These are phyloP conservation scores for Sclerodermus sp. DNA, from an alignment of 2,888 invertebrate genomes.

Conservation along the genomic window DNA sequence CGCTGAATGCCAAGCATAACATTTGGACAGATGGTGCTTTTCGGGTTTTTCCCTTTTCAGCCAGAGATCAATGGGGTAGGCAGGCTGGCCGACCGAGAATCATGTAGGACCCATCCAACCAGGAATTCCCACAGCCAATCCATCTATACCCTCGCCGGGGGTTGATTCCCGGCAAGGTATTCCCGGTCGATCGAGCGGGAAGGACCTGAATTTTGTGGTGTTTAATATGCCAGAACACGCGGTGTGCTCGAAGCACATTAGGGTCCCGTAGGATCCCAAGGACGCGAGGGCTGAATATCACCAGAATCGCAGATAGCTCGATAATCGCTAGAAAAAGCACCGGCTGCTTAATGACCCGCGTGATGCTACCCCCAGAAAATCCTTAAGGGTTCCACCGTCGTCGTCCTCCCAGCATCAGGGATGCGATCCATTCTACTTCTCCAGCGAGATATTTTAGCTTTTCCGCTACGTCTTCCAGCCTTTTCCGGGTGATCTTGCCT, in stretches of 20 bases:
- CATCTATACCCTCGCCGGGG: not conserved
- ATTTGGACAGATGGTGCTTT: too few relatives aligned
- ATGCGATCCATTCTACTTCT: too few relatives aligned
- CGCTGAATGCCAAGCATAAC: too few relatives aligned
- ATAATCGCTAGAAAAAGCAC: conserved; percentile 14
- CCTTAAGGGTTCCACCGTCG: conserved; percentile 1
- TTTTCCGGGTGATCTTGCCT: not conserved
- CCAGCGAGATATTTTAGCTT: too few relatives aligned
- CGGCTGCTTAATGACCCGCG: conserved; percentile 15
- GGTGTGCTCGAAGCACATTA: conserved; percentile 47
- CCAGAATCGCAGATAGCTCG: not conserved
- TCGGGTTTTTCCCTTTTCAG: too few relatives aligned
- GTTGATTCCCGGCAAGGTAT: not conserved
- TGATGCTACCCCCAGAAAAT: conserved; percentile 8
- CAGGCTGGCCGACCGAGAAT: not conserved
- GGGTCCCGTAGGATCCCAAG: conserved; percentile 28
- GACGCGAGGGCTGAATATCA: too few relatives aligned
- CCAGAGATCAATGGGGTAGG: not conserved
- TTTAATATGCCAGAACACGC: conserved; percentile 51
- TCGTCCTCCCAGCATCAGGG: not conserved
- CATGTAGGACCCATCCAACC: too few relatives aligned
- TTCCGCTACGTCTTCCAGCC: not conserved
- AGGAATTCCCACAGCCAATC: too few relatives aligned
- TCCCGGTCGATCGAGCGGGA: not conserved
- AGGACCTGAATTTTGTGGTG: conserved; percentile 20